Conservation (phyloP, 1,140 invertebrate species). For the Trichoplusia ni region DNA sequence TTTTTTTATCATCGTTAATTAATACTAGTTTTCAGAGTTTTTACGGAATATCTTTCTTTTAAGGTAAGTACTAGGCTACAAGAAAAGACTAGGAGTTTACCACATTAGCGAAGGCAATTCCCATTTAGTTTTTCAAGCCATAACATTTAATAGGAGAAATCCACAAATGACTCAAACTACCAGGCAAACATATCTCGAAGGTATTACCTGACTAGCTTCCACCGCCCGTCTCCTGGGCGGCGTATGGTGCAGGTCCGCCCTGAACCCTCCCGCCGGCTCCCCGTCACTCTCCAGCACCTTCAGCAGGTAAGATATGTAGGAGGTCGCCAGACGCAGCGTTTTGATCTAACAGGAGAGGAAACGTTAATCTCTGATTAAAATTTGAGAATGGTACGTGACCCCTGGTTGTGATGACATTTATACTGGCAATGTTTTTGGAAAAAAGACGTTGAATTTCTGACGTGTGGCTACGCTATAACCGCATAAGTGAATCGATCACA, state of each 20-base stretch:
- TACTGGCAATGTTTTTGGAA: neutral
- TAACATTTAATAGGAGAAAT: neutral
- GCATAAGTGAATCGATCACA: too few relatives aligned
- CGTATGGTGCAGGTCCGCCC: conserved; percentile 86
- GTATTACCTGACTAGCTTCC: conserved; percentile 17
- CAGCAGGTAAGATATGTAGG: conserved; percentile 95
- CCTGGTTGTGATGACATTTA: neutral
- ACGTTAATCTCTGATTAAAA: conserved; percentile 24
- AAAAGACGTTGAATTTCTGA: too few relatives aligned
- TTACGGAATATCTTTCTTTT: too few relatives aligned
- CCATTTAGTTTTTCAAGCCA: too few relatives aligned
- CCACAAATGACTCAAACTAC: too few relatives aligned
- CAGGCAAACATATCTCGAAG: neutral
- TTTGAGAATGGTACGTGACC: neutral
- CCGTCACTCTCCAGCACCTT: conserved; percentile 89
- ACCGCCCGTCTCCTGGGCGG: conserved; percentile 59
- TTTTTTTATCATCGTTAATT: too few relatives aligned
- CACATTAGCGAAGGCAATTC: too few relatives aligned
- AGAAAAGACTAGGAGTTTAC: too few relatives aligned
- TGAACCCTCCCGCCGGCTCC: conserved; percentile 87
- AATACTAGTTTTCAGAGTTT: too few relatives aligned
- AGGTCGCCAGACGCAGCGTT: conserved; percentile 93
- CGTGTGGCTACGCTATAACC: too few relatives aligned
- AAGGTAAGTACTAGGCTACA: too few relatives aligned
- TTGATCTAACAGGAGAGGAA: conserved; percentile 86